These are phyloP conservation scores for Python bivittatus DNA, from an alignment of 2,113 vertebrate genomes.

Conservation along the genomic window DNA sequence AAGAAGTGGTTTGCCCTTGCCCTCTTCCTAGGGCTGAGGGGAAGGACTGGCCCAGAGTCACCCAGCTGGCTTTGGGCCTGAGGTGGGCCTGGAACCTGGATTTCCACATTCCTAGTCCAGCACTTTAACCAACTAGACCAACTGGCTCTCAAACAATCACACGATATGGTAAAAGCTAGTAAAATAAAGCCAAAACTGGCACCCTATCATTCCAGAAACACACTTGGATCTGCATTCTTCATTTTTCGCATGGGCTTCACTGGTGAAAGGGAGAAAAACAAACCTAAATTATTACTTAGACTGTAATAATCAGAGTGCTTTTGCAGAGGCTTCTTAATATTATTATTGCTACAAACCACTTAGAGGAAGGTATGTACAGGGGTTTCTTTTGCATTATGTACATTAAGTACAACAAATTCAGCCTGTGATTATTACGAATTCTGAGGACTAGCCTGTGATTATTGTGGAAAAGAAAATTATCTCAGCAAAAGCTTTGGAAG, in stretches of 20 bases:
- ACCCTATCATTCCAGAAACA: background rate
- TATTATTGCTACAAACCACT: too few relatives aligned
- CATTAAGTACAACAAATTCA: background rate
- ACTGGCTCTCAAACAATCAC: background rate
- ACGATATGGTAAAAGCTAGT: background rate
- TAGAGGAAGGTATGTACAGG: background rate
- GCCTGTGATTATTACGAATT: fast-evolving
- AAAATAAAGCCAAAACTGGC: background rate
- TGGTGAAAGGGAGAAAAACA: background rate
- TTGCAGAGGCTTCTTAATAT: background rate
- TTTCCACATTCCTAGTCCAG: background rate
- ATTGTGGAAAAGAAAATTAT: background rate
- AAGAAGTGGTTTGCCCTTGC: too few relatives aligned
- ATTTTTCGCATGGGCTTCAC: background rate
- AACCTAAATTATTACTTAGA: background rate
- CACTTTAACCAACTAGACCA: background rate
- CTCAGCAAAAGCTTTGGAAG: background rate
- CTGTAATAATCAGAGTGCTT: background rate
- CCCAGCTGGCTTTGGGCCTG: too few relatives aligned
- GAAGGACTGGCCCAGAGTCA: too few relatives aligned
- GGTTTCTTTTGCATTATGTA: background rate
- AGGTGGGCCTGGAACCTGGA: background rate
- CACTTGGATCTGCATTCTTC: background rate
- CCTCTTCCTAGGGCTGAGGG: too few relatives aligned
- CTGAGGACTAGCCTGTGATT: background rate